These are phyloP conservation scores for Leucophenga varia DNA, from an alignment of 1,140 invertebrate species.

Conservation along the genomic window DNA sequence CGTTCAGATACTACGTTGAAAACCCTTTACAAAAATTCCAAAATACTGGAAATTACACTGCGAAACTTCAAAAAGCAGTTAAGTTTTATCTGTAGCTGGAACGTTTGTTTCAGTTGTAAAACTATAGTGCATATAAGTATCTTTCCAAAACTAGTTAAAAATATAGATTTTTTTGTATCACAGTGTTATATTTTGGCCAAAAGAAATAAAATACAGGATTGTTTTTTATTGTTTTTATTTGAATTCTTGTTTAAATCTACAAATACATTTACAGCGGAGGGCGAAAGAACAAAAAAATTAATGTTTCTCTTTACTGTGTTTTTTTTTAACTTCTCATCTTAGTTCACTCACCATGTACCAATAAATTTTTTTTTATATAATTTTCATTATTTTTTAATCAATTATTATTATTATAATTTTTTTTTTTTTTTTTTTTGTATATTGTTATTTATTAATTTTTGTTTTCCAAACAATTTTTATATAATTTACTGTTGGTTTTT, in stretches of 20 bases:
- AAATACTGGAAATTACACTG: no score
- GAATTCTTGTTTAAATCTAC: constrained; percentile 56
- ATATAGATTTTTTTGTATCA: no score
- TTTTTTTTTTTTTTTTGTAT: constrained; percentile 22
- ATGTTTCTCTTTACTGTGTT: constrained; percentile 7
- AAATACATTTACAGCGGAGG: constrained; percentile 58
- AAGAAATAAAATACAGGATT: no score
- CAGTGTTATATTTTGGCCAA: no score
- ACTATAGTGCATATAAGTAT: no score
- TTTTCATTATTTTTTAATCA: not conserved
- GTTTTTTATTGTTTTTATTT: constrained; percentile 53
- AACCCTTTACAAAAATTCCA: no score
- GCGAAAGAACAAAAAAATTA: constrained; percentile 54
- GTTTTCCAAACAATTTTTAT: constrained; percentile 26
- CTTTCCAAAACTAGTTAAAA: no score
- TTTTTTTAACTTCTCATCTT: constrained; percentile 1
- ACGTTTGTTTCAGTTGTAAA: no score
- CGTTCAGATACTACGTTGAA: no score
- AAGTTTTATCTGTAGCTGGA: no score
- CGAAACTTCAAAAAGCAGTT: no score
- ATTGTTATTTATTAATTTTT: constrained; percentile 5
- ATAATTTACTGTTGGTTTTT: constrained; percentile 10
- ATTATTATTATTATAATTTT: constrained; percentile 15
- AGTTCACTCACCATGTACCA: constrained; percentile 11
- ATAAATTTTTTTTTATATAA: constrained; percentile 42